Evolutionary conservation across 2,113 vertebrate genomes (phyloP).

Genomic region (Eidolon helvum): DNA sequence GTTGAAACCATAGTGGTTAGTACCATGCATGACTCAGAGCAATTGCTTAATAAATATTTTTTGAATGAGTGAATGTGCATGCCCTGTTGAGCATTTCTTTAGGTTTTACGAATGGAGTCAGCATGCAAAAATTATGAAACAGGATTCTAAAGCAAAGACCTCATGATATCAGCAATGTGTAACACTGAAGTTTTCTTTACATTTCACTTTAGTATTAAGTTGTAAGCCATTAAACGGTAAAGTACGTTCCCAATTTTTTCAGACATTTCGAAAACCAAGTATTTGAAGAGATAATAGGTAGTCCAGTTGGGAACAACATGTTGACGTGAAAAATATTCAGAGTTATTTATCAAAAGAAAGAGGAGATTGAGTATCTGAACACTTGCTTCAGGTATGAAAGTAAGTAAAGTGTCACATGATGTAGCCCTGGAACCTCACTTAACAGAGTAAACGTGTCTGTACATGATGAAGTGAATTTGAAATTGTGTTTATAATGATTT

Average conservation of each 20-base stretch:
- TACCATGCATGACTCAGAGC: not conserved
- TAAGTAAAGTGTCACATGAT: not conserved
- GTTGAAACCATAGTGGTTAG: not conserved
- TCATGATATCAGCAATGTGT: not conserved
- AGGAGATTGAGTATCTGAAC: not conserved
- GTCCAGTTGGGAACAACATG: not conserved
- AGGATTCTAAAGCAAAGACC: not conserved
- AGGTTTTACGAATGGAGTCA: not conserved
- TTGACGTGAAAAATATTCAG: not conserved
- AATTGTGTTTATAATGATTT: not conserved
- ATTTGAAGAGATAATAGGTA: not conserved
- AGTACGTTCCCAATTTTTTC: not conserved
- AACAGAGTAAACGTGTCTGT: not conserved
- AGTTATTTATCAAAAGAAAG: not conserved
- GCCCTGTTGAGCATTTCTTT: not conserved
- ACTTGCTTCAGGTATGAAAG: not conserved
- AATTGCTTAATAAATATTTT: not conserved
- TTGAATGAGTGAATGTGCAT: not conserved
- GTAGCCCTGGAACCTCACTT: not conserved
- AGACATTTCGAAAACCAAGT: not conserved
- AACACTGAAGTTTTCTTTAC: not conserved
- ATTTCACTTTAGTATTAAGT: not conserved
- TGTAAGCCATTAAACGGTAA: not conserved
- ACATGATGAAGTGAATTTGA: not conserved
- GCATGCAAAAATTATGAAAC: not conserved